Evolutionary conservation across 2,113 vertebrate species (phyloP).

Genomic region (Rhombomys opimus): DNA sequence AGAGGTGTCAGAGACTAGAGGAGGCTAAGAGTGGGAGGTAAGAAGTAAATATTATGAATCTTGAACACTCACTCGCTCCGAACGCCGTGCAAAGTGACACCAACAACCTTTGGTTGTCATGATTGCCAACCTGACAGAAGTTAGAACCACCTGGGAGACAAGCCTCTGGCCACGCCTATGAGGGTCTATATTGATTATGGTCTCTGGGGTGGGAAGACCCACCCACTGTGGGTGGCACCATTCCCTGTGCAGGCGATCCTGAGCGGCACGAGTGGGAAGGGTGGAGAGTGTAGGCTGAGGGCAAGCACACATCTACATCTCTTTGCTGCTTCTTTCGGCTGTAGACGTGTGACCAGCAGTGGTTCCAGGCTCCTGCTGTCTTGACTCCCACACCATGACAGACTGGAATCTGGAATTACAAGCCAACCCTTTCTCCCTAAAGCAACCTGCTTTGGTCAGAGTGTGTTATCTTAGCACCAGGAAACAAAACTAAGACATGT

Average conservation of each 20-base stretch:
- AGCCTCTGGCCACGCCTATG: not conserved
- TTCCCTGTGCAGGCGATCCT: not conserved
- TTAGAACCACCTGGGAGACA: not conserved
- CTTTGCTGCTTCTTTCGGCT: not conserved
- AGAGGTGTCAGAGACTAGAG: not conserved
- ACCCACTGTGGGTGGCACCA: not conserved
- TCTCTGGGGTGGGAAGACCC: not conserved
- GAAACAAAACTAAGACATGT: not conserved
- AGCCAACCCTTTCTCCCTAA: not conserved
- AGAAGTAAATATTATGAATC: not conserved
- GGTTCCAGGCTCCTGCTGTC: not conserved
- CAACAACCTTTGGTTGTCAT: not conserved
- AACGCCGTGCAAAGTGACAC: not conserved
- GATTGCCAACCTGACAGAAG: not conserved
- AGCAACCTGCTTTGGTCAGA: not conserved
- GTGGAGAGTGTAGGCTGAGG: not conserved
- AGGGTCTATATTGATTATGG: not conserved
- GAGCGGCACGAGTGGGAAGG: not conserved
- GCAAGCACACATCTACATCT: rapidly evolving
- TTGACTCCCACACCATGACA: not conserved
- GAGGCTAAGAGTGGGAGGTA: not conserved
- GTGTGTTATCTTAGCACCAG: not conserved
- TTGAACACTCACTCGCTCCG: too few species aligned
- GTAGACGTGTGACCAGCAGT: not conserved
- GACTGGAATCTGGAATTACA: not conserved